Base-by-base conservation (phyloP, 2,888 invertebrate species). In the Tetragonula carbonaria region DNA sequence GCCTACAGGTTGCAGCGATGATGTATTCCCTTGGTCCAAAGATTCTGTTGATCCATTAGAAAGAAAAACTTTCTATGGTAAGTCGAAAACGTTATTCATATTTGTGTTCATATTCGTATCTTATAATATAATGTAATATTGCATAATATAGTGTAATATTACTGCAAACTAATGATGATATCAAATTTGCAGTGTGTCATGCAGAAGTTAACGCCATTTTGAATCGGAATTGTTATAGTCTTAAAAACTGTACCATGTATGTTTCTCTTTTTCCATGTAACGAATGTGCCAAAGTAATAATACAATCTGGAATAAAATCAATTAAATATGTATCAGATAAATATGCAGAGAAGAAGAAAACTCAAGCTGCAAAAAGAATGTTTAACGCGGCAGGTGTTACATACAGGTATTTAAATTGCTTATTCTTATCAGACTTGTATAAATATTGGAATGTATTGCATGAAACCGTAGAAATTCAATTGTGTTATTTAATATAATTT, bases 171-270 rank as follows among this genome's bases (percentile, higher is more conserved):
- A 45, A 55, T 66, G 53, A 53, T 38, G 59, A 14, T 8, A 57
- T 38, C 8, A 59, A 18, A 70, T 65, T 89, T 90, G 18, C 81
- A 98, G 99, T 99, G 0, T 99, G 99, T 87, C 99, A 99, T 95
- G 99, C 99, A 4, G 99, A 99, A 95, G 96, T 99, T 95, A 99
- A 99, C 95, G 99, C 99, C 0, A 97, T 99, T 87, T 92, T 99
- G 23, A 99, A 99, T 94, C 98, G 97, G 94, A 98, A 98, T 93
- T 95, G 96, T 0, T 95, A 96, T 0, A 96, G 97, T 95, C 95
- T 99, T 0, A 96, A 96, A 89, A 96, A 96, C 86, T 98, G 98
- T 92, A 96, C 96, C 0, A 96, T 99, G 0, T 99, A 98, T 93
- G 98, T 98, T 0, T 97, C 97, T 0, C 95, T 99, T 28, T 99